Evolutionary conservation across 2,888 invertebrate genomes (phyloP).

Genomic region (Nephrotoma appendiculata): DNA sequence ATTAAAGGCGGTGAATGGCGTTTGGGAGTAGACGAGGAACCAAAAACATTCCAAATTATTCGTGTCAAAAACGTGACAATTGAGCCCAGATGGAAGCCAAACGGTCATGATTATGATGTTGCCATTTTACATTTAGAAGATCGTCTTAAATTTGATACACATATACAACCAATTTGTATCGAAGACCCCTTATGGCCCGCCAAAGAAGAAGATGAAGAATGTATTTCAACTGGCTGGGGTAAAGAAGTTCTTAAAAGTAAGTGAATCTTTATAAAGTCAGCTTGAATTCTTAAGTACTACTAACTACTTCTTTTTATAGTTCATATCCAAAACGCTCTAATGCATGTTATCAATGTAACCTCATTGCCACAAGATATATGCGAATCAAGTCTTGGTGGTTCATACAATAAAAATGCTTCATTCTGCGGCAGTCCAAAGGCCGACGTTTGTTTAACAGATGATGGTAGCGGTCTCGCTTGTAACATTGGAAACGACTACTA

Average conservation of each 20-base stretch:
- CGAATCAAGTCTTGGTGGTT: constrained; percentile 29
- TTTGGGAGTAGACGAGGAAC: constrained; percentile 65
- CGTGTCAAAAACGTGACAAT: constrained; percentile 51
- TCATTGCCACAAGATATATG: constrained; percentile 47
- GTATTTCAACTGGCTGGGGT: constrained; percentile 73
- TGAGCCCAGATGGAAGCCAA: constrained; percentile 53
- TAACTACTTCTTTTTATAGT: constrained; percentile 35
- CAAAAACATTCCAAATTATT: constrained; percentile 61
- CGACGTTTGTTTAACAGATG: constrained; percentile 66
- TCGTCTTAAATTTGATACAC: constrained; percentile 46
- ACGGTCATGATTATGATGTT: constrained; percentile 47
- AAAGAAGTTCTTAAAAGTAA: constrained; percentile 63
- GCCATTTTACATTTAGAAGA: constrained; percentile 55
- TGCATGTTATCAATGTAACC: constrained; percentile 58
- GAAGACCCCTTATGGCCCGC: constrained; percentile 34
- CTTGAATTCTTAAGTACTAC: not conserved
- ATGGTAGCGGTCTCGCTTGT: constrained; percentile 70
- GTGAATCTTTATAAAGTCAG: constrained; percentile 14
- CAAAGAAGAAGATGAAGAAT: constrained; percentile 38
- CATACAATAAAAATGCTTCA: constrained; percentile 46
- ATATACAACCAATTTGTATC: constrained; percentile 61
- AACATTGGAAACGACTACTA: constrained; percentile 51
- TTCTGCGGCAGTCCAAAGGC: constrained; percentile 53
- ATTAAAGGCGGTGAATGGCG: constrained; percentile 77
- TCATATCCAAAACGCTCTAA: constrained; percentile 55